phyloP scores from a whole-genome alignment of 2,888 invertebrate genomes.

The Phyto melanocephala region DNA sequence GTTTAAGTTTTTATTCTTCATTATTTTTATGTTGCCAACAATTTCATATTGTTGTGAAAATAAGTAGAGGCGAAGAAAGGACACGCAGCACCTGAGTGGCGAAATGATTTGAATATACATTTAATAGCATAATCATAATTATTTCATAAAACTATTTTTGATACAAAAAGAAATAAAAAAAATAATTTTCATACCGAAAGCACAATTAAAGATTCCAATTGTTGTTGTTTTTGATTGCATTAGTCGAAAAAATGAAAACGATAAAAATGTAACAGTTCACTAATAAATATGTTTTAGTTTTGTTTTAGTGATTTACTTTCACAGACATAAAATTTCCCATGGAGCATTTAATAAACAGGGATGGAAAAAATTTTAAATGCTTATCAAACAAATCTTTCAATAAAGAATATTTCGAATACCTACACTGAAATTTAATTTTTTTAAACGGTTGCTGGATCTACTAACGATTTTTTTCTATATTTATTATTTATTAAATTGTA shows the following conservation, averaged over 20 bases:
- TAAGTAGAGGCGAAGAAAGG: background rate
- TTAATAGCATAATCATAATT: background rate
- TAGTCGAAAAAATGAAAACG: background rate
- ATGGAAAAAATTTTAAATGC: background rate
- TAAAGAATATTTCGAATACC: too few species aligned
- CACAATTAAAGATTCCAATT: background rate
- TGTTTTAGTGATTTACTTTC: background rate
- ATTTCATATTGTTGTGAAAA: conserved; percentile 17
- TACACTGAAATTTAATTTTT: too few species aligned
- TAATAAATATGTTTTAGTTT: background rate
- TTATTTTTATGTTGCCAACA: conserved; percentile 19
- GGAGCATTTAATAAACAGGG: background rate
- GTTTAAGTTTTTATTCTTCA: too few species aligned
- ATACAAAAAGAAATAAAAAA: background rate
- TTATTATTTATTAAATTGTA: too few species aligned
- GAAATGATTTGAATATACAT: conserved; percentile 6
- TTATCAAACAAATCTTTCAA: background rate
- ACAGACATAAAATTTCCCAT: background rate
- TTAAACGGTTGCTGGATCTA: too few species aligned
- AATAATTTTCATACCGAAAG: background rate
- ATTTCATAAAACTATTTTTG: background rate
- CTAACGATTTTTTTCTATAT: too few species aligned
- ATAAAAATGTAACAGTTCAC: background rate
- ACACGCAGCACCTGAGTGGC: conserved; percentile 19
- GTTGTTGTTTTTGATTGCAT: background rate